A percentile compares a stretch with the other conserved stretches of the same genome.
Conservation (phyloP, 2,888 invertebrate species). For the Heliconius charithonia region DNA sequence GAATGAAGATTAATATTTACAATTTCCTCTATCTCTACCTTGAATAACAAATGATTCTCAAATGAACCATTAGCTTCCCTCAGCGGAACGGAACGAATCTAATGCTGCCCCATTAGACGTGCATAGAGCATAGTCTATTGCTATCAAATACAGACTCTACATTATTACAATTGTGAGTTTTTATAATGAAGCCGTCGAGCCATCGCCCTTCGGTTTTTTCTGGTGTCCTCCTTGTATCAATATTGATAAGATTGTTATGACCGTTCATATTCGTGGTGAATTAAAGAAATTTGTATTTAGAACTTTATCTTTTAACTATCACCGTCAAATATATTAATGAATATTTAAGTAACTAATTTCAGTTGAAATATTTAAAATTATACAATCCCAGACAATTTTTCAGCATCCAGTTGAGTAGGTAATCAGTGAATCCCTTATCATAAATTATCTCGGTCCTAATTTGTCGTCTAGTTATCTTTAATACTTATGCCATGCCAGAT, state of each 20-base stretch:
- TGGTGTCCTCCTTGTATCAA: background rate
- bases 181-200: background rate
- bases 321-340: too few species aligned
- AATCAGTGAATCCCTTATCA: too few species aligned
- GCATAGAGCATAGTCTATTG: constrained; percentile 36
- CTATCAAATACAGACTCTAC: constrained; percentile 32
- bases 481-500: too few species aligned
- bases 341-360: too few species aligned
- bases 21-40: constrained; percentile 64
- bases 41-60: constrained; percentile 60
- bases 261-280: background rate
- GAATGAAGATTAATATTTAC: constrained; percentile 50
- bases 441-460: too few species aligned
- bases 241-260: constrained; percentile 5
- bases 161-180: constrained; percentile 20
- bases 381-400: too few species aligned
- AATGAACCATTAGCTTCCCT: constrained; percentile 55
- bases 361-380: background rate
- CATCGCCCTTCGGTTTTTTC: constrained; percentile 10
- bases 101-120: constrained; percentile 40
- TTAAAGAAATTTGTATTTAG: background rate
- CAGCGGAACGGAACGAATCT: constrained; percentile 66
- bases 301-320: background rate
- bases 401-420: too few species aligned
- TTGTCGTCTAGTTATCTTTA: too few species aligned